Conservation (phyloP, 2,888 invertebrate genomes). For the Sicus ferrugineus region DNA sequence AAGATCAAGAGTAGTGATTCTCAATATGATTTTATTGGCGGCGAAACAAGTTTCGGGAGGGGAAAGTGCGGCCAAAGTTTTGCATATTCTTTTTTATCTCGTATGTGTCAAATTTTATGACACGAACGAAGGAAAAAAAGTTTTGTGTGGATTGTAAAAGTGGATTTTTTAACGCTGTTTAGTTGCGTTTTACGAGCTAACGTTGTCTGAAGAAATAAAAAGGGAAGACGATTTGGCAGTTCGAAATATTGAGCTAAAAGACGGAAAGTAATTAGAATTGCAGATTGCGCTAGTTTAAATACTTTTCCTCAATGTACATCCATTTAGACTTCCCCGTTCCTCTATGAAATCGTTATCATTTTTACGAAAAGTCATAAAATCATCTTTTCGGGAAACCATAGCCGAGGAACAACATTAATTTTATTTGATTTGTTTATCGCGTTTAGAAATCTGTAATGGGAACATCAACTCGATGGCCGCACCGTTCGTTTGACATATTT, state of each 20-base stretch:
- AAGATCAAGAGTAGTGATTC: neutral
- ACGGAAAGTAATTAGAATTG: conserved; percentile 25
- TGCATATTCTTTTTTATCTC: conserved; percentile 12
- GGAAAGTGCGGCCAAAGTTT: neutral
- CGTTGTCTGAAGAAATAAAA: conserved; percentile 23
- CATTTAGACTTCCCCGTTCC: neutral
- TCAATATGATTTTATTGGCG: neutral
- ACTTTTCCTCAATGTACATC: neutral
- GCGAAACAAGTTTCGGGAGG: neutral
- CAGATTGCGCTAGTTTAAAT: conserved; percentile 14
- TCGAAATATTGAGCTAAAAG: conserved; percentile 2
- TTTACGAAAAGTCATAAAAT: conserved; percentile 7
- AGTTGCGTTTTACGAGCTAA: conserved; percentile 20
- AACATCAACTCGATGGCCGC: neutral
- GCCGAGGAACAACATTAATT: conserved; percentile 8
- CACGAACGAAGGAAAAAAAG: neutral
- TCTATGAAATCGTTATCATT: neutral
- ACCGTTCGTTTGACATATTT: conserved; percentile 5
- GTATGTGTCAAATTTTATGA: conserved; percentile 25
- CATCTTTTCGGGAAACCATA: neutral
- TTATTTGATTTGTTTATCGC: conserved; percentile 18
- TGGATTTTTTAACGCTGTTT: neutral
- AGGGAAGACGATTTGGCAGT: neutral
- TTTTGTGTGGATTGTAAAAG: conserved; percentile 6
- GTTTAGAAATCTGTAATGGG: conserved; percentile 14